Conservation (phyloP, 2,113 vertebrate genomes). For the Sander lucioperca region DNA sequence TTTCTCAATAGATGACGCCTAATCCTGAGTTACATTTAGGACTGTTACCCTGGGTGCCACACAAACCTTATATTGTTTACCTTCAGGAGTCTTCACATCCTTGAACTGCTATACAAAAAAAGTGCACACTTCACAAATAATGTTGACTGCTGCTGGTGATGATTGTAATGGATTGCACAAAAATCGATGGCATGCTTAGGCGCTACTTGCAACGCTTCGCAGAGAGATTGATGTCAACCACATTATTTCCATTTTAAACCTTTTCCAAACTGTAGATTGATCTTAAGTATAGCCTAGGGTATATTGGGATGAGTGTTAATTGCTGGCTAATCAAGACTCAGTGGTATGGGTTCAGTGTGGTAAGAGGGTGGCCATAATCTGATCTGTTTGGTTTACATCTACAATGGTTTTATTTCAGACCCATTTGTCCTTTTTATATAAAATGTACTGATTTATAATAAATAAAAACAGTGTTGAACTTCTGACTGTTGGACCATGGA, state of each 20-base stretch:
- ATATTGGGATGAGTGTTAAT: constrained; percentile 63
- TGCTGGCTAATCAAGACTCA: constrained; percentile 57
- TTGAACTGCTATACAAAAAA: constrained; percentile 39
- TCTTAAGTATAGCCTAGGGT: constrained; percentile 49
- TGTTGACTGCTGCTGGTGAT: constrained; percentile 64
- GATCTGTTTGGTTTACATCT: constrained; percentile 77
- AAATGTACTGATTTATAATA: constrained; percentile 87
- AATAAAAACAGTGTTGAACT: constrained; percentile 86
- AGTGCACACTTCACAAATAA: constrained; percentile 56
- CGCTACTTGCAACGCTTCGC: constrained; percentile 72
- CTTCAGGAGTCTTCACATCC: constrained; percentile 43
- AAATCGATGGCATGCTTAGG: constrained; percentile 68
- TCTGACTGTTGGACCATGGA: constrained; percentile 65
- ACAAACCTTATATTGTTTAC: constrained; percentile 56
- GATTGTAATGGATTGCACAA: constrained; percentile 75
- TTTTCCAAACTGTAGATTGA: constrained; percentile 56
- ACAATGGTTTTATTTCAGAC: constrained; percentile 82
- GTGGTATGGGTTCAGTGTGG: constrained; percentile 55
- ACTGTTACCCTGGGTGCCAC: constrained; percentile 34
- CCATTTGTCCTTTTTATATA: constrained; percentile 80
- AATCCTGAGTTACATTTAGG: constrained; percentile 51
- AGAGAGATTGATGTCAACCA: constrained; percentile 68
- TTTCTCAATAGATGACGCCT: constrained; percentile 43
- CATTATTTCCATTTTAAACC: constrained; percentile 56
- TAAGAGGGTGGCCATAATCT: constrained; percentile 68